Evolutionary conservation across 2,113 vertebrate genomes (phyloP).

Genomic region (Callionymus lyra): DNA sequence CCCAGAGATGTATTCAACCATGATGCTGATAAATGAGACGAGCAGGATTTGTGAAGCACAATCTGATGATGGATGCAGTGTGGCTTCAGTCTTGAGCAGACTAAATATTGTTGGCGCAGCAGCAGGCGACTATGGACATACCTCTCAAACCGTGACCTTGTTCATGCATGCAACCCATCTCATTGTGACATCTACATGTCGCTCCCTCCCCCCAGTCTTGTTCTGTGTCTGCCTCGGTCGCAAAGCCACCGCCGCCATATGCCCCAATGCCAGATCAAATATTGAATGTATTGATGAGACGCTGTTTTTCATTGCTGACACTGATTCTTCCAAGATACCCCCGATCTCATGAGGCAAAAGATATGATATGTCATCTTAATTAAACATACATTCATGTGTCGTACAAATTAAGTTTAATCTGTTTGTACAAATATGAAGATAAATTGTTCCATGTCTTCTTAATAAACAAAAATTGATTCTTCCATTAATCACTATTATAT

Average conservation of each 20-base stretch:
- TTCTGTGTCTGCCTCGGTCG: constrained; percentile 22
- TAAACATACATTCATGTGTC: too few species aligned
- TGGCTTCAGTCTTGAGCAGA: constrained; percentile 22
- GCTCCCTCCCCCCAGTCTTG: background rate
- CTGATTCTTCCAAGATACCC: constrained; percentile 11
- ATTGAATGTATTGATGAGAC: constrained; percentile 55
- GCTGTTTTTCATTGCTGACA: constrained; percentile 32
- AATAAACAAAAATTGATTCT: too few species aligned
- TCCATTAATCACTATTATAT: too few species aligned
- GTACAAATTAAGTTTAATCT: too few species aligned
- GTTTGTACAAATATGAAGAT: too few species aligned
- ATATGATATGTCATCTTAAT: too few species aligned
- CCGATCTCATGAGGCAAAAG: constrained; percentile 11
- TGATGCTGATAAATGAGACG: constrained; percentile 5
- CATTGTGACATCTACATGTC: constrained; percentile 49
- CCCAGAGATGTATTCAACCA: too few species aligned
- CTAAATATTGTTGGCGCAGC: constrained; percentile 46
- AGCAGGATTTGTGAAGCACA: constrained; percentile 26
- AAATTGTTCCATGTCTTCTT: too few species aligned
- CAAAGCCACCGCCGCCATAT: constrained; percentile 34
- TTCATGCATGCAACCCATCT: constrained; percentile 53
- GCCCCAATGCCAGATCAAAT: constrained; percentile 48
- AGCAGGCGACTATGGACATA: constrained; percentile 46
- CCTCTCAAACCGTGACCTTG: constrained; percentile 55
- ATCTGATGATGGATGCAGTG: constrained; percentile 32